Evolutionary conservation across 2,888 invertebrate species (phyloP), one percentile per base, ranked within the genome.

Genomic region (Tipula confusa): DNA sequence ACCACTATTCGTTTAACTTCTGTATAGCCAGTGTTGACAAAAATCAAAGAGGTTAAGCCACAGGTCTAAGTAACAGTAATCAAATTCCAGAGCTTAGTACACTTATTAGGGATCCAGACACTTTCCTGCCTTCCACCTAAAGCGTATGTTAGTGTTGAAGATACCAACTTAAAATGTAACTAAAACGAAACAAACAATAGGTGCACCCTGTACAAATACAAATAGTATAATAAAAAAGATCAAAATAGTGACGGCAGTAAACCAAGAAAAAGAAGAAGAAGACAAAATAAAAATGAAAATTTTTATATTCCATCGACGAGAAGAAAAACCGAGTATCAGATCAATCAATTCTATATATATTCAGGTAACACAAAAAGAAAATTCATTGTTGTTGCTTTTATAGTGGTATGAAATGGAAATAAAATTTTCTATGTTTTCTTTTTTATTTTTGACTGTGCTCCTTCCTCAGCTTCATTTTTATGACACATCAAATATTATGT

Each of bases 251-350:
- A 24, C 64, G n/a, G 64, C 24, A 33, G 5, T 31, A 6, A 31
- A 31, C 31, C n/a, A 31, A 31, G 3, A 31, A 11, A 11, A 33
- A 4, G 24, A 5, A 9, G 64, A 24, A 9, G 24, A 64, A 11
- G 9, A 15, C 6, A 5, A 43, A 43, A 43, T n/a, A 5, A 7
- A 15, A 64, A 64, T 24, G 24, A 11, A 18, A 64, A 24, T 24
- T 64, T 64, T 18, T 24, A 2, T 24, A 64, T 24, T 64, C 9
- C 64, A 64, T 64, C 64, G 64, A n/a, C n/a, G n/a, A n/a, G n/a
- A 64, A 64, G 64, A 64, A 64, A 64, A 64, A 64, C 64, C n/a
- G n/a, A n/a, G n/a, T n/a, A 64, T 64, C 64, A 64, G 64, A 64
- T 64, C 64, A 64, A 64, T 64, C 64, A 64, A 64, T 64, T 64